Conservation (phyloP, 2,888 invertebrate genomes). For the Heterodera filipjevi region DNA sequence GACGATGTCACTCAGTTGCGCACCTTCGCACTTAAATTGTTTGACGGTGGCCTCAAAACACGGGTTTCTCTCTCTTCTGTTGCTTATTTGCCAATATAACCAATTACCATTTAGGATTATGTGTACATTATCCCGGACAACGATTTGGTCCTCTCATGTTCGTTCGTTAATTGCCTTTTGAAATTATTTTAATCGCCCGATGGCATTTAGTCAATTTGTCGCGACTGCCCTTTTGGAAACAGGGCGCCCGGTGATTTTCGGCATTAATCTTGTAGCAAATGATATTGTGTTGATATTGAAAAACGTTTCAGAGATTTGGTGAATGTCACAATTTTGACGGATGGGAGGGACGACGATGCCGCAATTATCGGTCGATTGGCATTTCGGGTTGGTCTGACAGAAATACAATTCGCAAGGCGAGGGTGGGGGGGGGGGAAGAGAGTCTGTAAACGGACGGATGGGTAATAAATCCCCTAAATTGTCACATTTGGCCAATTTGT, state of each 20-base stretch:
- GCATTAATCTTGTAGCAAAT: no score
- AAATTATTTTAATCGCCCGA: background rate
- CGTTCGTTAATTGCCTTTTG: background rate
- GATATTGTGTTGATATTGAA: no score
- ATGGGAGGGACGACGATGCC: slow-evolving; percentile 43
- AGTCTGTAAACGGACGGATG: no score
- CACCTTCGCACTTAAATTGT: slow-evolving; percentile 38
- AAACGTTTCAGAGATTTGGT: no score
- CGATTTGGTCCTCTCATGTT: slow-evolving; percentile 25
- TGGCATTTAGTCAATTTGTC: slow-evolving; percentile 23
- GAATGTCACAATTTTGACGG: background rate
- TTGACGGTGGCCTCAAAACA: slow-evolving; percentile 40
- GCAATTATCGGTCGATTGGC: slow-evolving; percentile 36
- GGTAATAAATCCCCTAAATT: no score
- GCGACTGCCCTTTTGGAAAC: slow-evolving; percentile 38
- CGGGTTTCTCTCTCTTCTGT: slow-evolving; percentile 1
- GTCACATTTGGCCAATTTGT: background rate
- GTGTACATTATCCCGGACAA: slow-evolving; percentile 44
- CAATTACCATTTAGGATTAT: slow-evolving; percentile 33
- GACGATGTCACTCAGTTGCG: slow-evolving; percentile 40
- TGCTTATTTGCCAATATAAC: background rate
- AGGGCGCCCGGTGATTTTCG: no score
- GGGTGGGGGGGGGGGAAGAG: no score
- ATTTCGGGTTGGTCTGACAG: slow-evolving; percentile 40
- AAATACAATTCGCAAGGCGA: no score